Conservation (phyloP, 1,140 invertebrate genomes). For the Hyles vespertilio region DNA sequence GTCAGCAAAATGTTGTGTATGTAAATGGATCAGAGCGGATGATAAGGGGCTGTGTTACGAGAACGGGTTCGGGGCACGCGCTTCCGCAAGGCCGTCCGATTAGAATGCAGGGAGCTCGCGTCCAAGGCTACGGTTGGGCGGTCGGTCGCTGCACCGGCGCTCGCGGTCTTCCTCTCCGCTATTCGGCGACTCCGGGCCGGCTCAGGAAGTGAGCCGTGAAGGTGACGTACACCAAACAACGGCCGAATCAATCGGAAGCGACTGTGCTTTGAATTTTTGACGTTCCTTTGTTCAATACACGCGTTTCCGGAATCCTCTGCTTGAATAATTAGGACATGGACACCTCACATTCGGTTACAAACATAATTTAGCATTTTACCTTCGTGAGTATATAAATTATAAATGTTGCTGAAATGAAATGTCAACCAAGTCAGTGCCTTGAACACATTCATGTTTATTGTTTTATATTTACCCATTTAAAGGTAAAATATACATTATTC, state of each 20-base stretch:
- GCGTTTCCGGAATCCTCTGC: slow-evolving; percentile 45
- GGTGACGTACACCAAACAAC: slow-evolving; percentile 56
- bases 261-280: slow-evolving; percentile 61
- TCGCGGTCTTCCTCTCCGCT: slow-evolving; percentile 53
- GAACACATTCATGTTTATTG: too few relatives aligned
- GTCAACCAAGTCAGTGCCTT: neutral
- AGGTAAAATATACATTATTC: too few relatives aligned
- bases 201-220: slow-evolving; percentile 63
- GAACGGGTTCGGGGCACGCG: slow-evolving; percentile 53
- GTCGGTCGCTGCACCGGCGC: slow-evolving; percentile 62
- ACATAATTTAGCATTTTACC: slow-evolving; percentile 1
- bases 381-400: too few relatives aligned
- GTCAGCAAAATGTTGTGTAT: neutral
- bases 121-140: slow-evolving; percentile 63
- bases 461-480: too few relatives aligned
- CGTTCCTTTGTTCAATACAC: slow-evolving; percentile 46
- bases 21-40: slow-evolving; percentile 19
- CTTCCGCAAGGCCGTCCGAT: slow-evolving; percentile 71
- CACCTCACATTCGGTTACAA: slow-evolving; percentile 9
- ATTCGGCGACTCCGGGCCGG: slow-evolving; percentile 47
- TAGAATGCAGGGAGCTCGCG: slow-evolving; percentile 72
- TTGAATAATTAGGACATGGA: slow-evolving; percentile 39
- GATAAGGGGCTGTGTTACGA: slow-evolving; percentile 59
- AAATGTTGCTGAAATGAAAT: slow-evolving; percentile 1
- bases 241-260: slow-evolving; percentile 54